Base-by-base conservation (phyloP, 1,140 invertebrate species). In the Philaenus spumarius region DNA sequence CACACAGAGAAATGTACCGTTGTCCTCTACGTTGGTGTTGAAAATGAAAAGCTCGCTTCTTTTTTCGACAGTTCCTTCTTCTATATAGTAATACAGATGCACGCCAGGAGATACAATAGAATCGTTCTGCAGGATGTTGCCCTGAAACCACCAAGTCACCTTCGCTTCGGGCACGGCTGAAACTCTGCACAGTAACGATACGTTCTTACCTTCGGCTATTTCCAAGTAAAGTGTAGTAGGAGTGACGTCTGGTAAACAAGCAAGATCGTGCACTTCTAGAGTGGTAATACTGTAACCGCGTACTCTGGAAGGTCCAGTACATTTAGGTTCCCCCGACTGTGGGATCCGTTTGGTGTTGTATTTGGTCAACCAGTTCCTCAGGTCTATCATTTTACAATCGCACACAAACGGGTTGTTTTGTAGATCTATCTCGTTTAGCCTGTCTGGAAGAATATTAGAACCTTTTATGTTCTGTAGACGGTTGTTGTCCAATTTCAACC, bases 401-500 rank as follows among this genome's bases (percentile, higher is more conserved):
- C 92, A 95, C 43, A 82, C 77, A 92, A 92, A 95, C 43, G 87
- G 84, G 76, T 95, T 95, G 66, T 85, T 85, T 67, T 94, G 85
- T 22, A 95, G 73, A 53, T 87, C 84, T 23, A 93, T 78, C 37
- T 86, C 88, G 59, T 88, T 82, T 35, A 94, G 72, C 43, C 79
- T 80, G 55, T 83, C 80, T 1, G 87, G 85, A 35, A 93, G 76
- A 58, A 88, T 82, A 59, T 82, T 77, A 26, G 76, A 73, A 15
- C 85, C 86, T 66, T 81, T 76, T 60, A 91, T 80, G 63, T 78
- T 82, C 17, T 78, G 80, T 55, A 95, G 77, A 62, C 80, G 80
- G 74, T 95, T 95, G 55, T 84, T 86, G 65, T 92, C 83, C 47
- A 95, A 71, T 65, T 87, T 83, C 11, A 95, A 74, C 84, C 89